These are phyloP conservation scores for Pocillopora verrucosa DNA, from an alignment of 64 coral and sea anemone species.

Conservation along the genomic window DNA sequence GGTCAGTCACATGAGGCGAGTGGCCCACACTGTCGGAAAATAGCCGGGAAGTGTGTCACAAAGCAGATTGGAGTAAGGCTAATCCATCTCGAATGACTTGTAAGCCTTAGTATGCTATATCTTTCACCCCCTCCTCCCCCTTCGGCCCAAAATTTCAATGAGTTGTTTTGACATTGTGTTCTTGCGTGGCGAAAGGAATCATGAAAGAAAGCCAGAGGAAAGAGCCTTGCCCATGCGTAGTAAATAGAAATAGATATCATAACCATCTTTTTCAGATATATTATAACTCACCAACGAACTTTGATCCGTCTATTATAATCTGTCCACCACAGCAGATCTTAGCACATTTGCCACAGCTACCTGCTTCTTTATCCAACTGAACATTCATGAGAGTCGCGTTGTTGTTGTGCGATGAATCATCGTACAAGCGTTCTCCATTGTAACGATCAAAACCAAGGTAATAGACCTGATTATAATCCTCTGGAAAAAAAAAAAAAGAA, in stretches of 20 bases:
- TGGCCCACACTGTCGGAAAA: neutral
- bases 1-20: neutral
- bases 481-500: conserved; percentile 56
- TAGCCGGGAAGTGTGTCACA: too few relatives aligned
- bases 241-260: too few relatives aligned
- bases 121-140: too few relatives aligned
- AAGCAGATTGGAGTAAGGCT: too few relatives aligned
- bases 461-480: conserved; percentile 81
- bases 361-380: conserved; percentile 59
- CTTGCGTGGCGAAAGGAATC: too few relatives aligned
- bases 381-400: conserved; percentile 71
- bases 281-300: conserved; percentile 68
- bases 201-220: too few relatives aligned
- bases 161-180: too few relatives aligned
- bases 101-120: too few relatives aligned
- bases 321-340: conserved; percentile 72
- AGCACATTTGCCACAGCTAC: conserved; percentile 85
- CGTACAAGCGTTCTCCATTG: conserved; percentile 68
- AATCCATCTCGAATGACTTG: too few relatives aligned
- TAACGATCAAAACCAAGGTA: conserved; percentile 95
- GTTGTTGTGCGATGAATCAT: conserved; percentile 89
- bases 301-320: conserved; percentile 61
- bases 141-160: too few relatives aligned
- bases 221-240: too few relatives aligned
- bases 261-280: too few relatives aligned